phyloP scores from a whole-genome alignment of 2,113 vertebrate genomes.

The Leuciscus idus region DNA sequence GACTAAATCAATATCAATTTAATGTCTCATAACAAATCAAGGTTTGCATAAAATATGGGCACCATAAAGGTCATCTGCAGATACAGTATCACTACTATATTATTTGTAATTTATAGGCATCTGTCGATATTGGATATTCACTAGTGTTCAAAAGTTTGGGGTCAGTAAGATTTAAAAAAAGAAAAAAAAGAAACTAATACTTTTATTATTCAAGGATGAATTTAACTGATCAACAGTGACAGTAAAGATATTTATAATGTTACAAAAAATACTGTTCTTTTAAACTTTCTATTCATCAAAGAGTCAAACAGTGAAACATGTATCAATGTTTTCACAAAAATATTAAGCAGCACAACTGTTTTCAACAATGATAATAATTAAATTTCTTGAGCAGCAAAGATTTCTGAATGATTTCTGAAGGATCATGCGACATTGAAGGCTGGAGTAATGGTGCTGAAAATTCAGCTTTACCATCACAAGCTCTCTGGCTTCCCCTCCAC shows the following conservation, averaged over 20 bases:
- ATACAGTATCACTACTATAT: neutral
- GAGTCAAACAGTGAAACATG: neutral
- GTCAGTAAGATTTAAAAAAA: neutral
- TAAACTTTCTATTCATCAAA: neutral
- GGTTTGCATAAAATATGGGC: neutral
- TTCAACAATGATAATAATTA: neutral
- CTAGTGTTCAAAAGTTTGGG: neutral
- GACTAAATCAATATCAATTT: neutral
- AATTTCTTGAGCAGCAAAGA: neutral
- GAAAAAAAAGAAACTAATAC: too few species aligned
- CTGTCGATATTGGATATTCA: neutral
- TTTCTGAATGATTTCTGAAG: too few species aligned
- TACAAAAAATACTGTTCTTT: too few species aligned
- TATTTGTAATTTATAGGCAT: neutral
- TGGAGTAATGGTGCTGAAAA: too few species aligned
- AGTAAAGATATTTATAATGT: too few species aligned
- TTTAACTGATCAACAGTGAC: too few species aligned
- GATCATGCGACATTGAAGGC: too few species aligned
- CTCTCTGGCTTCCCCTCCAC: too few species aligned
- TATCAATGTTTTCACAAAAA: neutral
- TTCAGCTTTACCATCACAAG: too few species aligned
- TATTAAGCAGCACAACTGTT: neutral
- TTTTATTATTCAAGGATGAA: too few species aligned
- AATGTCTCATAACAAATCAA: neutral
- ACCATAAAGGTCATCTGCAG: too few species aligned